Conservation (phyloP, 2,888 invertebrate genomes). For the Buathra laborator region DNA sequence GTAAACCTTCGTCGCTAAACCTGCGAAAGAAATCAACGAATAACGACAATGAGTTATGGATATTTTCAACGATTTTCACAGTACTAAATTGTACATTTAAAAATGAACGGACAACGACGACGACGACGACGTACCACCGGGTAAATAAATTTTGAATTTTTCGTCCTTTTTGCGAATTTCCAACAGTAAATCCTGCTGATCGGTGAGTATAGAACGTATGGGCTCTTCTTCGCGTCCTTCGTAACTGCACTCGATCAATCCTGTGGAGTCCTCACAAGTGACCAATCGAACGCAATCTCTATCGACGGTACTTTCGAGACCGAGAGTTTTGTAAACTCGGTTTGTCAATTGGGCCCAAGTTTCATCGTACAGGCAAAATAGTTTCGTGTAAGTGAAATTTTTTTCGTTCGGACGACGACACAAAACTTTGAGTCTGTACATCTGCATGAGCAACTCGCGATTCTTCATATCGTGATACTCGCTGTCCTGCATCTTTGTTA, state of each 20-base stretch:
- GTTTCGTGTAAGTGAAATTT: constrained; percentile 86
- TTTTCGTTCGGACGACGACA: constrained; percentile 88
- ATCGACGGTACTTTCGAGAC: constrained; percentile 87
- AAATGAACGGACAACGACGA: constrained; percentile 57
- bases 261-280: constrained; percentile 88
- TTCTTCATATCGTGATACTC: constrained; percentile 86
- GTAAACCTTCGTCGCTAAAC: constrained; percentile 87
- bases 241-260: constrained; percentile 89
- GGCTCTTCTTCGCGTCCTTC: constrained; percentile 87
- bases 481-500: constrained; percentile 87
- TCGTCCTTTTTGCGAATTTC: constrained; percentile 88
- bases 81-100: not conserved
- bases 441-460: constrained; percentile 88
- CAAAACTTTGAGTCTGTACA: constrained; percentile 88
- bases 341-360: constrained; percentile 88
- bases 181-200: constrained; percentile 87
- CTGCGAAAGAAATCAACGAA: constrained; percentile 77
- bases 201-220: constrained; percentile 78
- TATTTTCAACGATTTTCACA: not conserved
- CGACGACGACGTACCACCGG: constrained; percentile 86
- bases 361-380: constrained; percentile 88
- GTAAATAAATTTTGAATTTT: constrained; percentile 88
- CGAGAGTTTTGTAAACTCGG: constrained; percentile 87
- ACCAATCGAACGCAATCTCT: constrained; percentile 91
- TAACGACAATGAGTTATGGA: not conserved